phyloP scores from a whole-genome alignment of 1,140 invertebrate species.

The Bathynomus jamesi region DNA sequence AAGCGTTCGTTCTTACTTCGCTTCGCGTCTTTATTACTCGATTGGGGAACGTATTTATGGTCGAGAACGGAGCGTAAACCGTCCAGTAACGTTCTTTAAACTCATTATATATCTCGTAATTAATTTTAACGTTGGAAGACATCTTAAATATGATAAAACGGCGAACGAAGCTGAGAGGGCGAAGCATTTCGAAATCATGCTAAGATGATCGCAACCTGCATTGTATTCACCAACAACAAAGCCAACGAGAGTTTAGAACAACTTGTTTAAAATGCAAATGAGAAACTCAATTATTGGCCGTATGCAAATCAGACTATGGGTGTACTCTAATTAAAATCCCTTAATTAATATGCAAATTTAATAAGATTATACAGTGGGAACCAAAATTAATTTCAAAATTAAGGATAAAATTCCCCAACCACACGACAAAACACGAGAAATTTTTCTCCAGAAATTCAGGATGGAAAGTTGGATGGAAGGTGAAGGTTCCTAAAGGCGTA shows the following conservation, averaged over 20 bases:
- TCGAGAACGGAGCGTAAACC: too few relatives aligned
- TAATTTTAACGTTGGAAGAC: too few relatives aligned
- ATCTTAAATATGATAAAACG: not conserved
- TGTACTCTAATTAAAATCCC: conserved; percentile 39
- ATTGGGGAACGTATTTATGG: too few relatives aligned
- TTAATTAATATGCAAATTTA: conserved; percentile 39
- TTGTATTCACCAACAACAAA: not conserved
- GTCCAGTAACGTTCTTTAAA: too few relatives aligned
- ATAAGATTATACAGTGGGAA: conserved; percentile 38
- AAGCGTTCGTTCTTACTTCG: too few relatives aligned
- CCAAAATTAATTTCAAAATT: conserved; percentile 39
- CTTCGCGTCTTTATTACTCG: too few relatives aligned
- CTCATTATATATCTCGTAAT: too few relatives aligned
- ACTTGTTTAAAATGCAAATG: conserved; percentile 39
- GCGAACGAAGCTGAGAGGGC: not conserved
- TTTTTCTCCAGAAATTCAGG: not conserved
- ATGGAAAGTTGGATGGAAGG: not conserved
- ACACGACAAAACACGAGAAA: conserved; percentile 25
- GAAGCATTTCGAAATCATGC: not conserved
- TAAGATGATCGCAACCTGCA: not conserved
- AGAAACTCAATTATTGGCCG: conserved; percentile 38
- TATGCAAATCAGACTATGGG: conserved; percentile 38
- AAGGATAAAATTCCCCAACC: conserved; percentile 32
- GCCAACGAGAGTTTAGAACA: conserved; percentile 17
- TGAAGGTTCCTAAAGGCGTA: not conserved